Conservation (phyloP, 2,888 invertebrate species). For the Dioctria linearis region DNA sequence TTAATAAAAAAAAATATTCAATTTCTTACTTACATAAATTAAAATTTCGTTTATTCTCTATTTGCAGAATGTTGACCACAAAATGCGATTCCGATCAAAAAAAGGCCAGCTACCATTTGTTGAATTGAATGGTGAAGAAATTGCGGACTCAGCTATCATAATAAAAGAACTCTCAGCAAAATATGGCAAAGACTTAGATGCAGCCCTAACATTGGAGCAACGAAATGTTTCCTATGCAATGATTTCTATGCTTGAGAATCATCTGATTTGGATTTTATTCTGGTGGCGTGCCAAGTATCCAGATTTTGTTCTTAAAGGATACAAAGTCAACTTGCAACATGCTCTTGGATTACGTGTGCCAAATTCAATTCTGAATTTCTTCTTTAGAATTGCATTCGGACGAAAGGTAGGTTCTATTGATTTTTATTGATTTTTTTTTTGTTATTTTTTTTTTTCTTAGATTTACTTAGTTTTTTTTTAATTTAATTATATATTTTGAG, state of each 20-base stretch:
- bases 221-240: slow-evolving; percentile 91
- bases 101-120: slow-evolving; percentile 96
- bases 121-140: slow-evolving; percentile 94
- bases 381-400: slow-evolving; percentile 89
- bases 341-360: slow-evolving; percentile 90
- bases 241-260: slow-evolving; percentile 95
- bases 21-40: not conserved
- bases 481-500: not conserved
- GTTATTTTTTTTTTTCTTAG: slow-evolving; percentile 54
- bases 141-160: slow-evolving; percentile 92
- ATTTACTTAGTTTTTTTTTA: slow-evolving; percentile 55
- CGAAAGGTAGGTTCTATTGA: slow-evolving; percentile 79
- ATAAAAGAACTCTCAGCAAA: slow-evolving; percentile 89
- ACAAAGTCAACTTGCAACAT: slow-evolving; percentile 92
- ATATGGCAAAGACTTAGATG: slow-evolving; percentile 88
- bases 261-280: slow-evolving; percentile 90
- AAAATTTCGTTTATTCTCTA: slow-evolving; percentile 59
- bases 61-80: slow-evolving; percentile 94
- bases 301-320: slow-evolving; percentile 90
- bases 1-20: not conserved
- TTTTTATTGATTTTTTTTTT: slow-evolving; percentile 45
- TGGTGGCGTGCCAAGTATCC: slow-evolving; percentile 95
- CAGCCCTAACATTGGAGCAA: slow-evolving; percentile 86
- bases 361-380: slow-evolving; percentile 88
- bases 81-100: slow-evolving; percentile 93